Evolutionary conservation across 2,797 vertebrate species (phyloP), one percentile per base, ranked within the genome.

Genomic region (Coregonus sp.): DNA sequence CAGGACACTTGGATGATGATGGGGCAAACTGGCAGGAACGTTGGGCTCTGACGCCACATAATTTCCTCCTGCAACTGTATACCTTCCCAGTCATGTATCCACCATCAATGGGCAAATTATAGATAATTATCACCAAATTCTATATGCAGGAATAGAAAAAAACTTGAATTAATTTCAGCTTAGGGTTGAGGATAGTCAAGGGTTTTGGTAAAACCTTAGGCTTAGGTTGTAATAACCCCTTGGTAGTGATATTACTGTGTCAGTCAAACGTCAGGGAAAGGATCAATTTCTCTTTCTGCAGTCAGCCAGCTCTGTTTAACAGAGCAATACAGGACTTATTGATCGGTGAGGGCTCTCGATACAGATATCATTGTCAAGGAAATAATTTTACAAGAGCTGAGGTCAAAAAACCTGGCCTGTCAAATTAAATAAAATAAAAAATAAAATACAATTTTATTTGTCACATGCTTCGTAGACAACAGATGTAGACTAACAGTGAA

Each of bases 181-280:
- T 33, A 40, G 33, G 16, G 18, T 80, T 76, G 25, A 47, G 77
- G 82, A 61, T 79, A 77, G 84, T 86, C 84, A 79, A 35, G 68
- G 35, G 54, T 68, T 37, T 63, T 73, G 82, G 16, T 65, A 51
- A 75, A 20, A 29, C 73, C 76, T 4, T 50, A 75, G 86, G 68
- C 78, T 80, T 80, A 74, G 84, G 84, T 75, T 75, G 52, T 88
- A 87, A 91, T 78, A 90, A 90, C 87, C 85, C 82, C 72, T n/a
- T 54, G 75, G 72, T 47, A 76, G 78, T 73, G 75, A 47, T 47
- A 47, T 40, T 7, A 40, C 37, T 40, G 37, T 47, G 7, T 47
- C 40, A 47, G 40, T 47, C 40, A 47, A 47, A 47, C 11, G 40
- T 47, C 40, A 47, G 40, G 9, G 40, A 47, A 47, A 47, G 63